Evolutionary conservation across 2,888 invertebrate species (phyloP), one percentile per base, ranked within the genome.

Genomic region (Sepiola atlantica): DNA sequence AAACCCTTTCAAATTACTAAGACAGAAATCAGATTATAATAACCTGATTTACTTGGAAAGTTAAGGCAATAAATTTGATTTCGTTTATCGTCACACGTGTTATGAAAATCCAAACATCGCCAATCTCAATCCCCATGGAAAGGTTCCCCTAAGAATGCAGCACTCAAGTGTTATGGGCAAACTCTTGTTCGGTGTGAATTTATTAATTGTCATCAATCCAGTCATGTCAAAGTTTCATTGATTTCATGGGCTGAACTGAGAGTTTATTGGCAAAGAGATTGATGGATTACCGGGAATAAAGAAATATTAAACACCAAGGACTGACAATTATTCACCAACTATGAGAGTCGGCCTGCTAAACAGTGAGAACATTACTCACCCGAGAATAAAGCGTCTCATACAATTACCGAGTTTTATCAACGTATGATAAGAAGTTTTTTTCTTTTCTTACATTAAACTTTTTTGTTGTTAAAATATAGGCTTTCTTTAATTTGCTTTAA

Each of bases 231-330:
- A n/a, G 77, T 77, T 77, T n/a, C 77, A 77, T 77, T n/a, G 77
- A 77, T 28, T 77, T 28, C 28, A 77, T 77, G 77, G 6, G n/a
- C 28, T 77, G 14, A 77, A n/a, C 77, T n/a, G 77, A 77, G 2
- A 61, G 61, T 61, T 61, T 61, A 61, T 61, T 61, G 61, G 61
- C 61, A 61, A 28, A 61, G 61, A 21, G 77, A 77, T 77, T 77
- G 77, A n/a, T 77, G 16, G 77, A 77, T n/a, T 77, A 28, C n/a
- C 2, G 77, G 8, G n/a, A 77, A 77, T 77, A n/a, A 77, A 77
- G 77, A n/a, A 77, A n/a, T n/a, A 77, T 77, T 77, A n/a, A 77
- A 77, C 77, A 77, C 77, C n/a, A 77, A 77, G n/a, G n/a, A 77
- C 77, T 77, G 77, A n/a, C 77, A 14, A 77, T 77, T 77, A 77